Conservation (phyloP, 2,113 vertebrate species). For the Esox niger region DNA sequence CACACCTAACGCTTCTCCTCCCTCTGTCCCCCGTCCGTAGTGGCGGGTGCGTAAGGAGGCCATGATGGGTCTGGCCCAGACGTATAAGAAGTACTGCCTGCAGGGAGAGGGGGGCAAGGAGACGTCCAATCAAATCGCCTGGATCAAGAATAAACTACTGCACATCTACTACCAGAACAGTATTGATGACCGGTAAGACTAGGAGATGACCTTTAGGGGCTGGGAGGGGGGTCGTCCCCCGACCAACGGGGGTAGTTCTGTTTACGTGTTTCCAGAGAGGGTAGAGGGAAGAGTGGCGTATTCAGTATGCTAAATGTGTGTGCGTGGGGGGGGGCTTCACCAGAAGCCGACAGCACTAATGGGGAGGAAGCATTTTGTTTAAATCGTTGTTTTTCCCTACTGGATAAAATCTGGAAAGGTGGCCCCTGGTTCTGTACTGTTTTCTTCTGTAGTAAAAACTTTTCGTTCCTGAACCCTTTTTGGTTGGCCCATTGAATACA, state of each 20-base stretch:
- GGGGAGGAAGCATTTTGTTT: no score
- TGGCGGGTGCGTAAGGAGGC: constrained; percentile 98
- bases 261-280: neutral
- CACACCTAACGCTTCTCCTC: neutral
- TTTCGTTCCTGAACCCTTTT: no score
- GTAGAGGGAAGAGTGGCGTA: neutral
- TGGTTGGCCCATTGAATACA: no score
- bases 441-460: no score
- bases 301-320: no score
- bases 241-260: neutral
- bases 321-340: no score
- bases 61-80: constrained; percentile 98
- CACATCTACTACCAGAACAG: constrained; percentile 99
- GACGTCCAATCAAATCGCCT: constrained; percentile 95
- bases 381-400: no score
- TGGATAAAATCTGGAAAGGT: no score
- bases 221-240: constrained; percentile 47
- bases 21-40: constrained; percentile 60
- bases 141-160: constrained; percentile 98
- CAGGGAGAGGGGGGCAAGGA: constrained; percentile 96
- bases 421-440: no score
- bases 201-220: neutral
- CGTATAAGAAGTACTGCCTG: constrained; percentile 96
- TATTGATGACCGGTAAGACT: constrained; percentile 91
- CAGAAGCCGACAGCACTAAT: no score